Evolutionary conservation across 2,113 vertebrate species (phyloP).

Genomic region (Albula glossodonta): DNA sequence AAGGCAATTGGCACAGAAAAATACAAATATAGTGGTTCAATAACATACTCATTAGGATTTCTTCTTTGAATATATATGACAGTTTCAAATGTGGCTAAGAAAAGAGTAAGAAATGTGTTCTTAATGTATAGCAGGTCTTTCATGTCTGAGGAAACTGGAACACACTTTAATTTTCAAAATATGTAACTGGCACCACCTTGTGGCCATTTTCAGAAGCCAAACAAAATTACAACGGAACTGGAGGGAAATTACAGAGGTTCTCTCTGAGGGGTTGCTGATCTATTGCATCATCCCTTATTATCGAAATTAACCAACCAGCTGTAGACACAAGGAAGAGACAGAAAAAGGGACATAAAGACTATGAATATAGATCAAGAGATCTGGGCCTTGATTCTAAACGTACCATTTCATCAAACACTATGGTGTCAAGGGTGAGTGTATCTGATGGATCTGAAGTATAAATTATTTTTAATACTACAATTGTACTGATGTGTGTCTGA

Average conservation of each 20-base stretch:
- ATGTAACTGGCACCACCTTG: constrained; percentile 24
- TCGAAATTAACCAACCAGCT: constrained; percentile 22
- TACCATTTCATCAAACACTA: background rate
- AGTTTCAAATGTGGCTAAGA: background rate
- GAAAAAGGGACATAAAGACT: background rate
- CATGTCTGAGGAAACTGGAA: background rate
- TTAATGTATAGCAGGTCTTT: background rate
- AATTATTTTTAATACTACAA: too few species aligned
- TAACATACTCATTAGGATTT: too few species aligned
- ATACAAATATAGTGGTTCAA: background rate
- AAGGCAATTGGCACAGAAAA: background rate
- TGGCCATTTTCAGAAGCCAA: background rate
- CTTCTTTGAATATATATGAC: background rate
- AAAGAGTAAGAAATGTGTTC: background rate
- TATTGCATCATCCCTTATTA: constrained; percentile 29
- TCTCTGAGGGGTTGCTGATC: constrained; percentile 14
- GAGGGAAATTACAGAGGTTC: background rate
- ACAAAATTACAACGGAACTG: background rate
- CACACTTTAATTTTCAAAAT: background rate
- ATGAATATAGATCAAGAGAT: background rate
- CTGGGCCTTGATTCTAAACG: background rate
- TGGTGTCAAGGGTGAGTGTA: background rate
- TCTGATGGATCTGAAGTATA: background rate
- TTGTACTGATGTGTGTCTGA: too few species aligned
- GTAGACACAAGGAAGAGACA: background rate